Percentiles rank a stretch among this genome's conserved stretches.
Evolutionary conservation across 2,888 invertebrate genomes (phyloP).

Genomic region (Aspidiotus destructor): DNA sequence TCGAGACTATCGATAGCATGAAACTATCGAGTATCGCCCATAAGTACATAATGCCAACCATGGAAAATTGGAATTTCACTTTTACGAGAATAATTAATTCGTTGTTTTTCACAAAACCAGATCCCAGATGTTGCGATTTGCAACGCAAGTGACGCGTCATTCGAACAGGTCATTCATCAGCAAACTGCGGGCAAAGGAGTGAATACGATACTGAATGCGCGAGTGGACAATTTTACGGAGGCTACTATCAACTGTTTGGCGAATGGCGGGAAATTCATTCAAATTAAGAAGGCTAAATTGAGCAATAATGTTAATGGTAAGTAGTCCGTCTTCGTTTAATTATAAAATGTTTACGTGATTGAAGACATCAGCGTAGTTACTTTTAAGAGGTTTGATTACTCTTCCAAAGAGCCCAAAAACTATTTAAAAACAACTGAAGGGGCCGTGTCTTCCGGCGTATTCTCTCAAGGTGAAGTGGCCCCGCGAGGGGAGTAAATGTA

Average conservation of each 20-base stretch:
- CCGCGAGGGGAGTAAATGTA: too few relatives aligned
- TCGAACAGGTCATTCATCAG: background rate
- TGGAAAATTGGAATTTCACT: too few relatives aligned
- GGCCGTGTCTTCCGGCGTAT: too few relatives aligned
- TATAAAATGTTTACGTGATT: background rate
- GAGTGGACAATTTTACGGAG: background rate
- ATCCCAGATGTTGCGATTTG: conserved; percentile 16
- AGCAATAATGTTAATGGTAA: conserved; percentile 7
- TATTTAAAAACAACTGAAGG: too few relatives aligned
- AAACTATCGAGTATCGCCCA: too few relatives aligned
- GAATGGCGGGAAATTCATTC: conserved; percentile 10
- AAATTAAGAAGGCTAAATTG: conserved; percentile 19
- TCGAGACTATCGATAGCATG: too few relatives aligned
- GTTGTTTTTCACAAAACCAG: background rate
- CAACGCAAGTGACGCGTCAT: background rate
- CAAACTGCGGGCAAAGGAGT: conserved; percentile 21
- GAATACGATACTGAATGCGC: conserved; percentile 9
- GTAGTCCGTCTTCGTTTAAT: background rate
- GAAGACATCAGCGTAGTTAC: background rate
- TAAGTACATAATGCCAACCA: too few relatives aligned
- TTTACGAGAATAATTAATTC: too few relatives aligned
- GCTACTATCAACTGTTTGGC: conserved; percentile 19
- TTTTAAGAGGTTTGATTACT: too few relatives aligned
- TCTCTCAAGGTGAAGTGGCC: too few relatives aligned
- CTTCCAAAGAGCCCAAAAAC: too few relatives aligned